Evolutionary conservation across 1,140 invertebrate species (phyloP), one percentile per base, ranked within the genome.

Genomic region (Drosophila rufa): DNA sequence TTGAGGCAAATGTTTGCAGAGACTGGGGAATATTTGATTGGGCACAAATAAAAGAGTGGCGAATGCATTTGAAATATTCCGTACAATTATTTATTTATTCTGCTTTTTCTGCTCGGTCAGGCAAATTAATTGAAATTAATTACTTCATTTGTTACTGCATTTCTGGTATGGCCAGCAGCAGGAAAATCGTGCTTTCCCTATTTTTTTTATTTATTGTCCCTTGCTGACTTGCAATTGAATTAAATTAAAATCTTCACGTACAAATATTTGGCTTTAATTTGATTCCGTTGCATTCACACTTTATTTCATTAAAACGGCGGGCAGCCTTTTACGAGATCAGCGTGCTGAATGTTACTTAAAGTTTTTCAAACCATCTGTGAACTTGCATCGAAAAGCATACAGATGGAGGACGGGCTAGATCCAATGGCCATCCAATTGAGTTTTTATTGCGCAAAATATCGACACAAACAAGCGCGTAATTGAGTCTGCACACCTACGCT

Each of bases 121-220:
- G 66, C 59, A 84, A 80, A 85, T 78, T 85, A 80, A 84, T 80
- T 78, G 74, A 85, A 65, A 80, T 85, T 77, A 80, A 84, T 84
- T 84, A 81, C 82, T 79, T 69, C 65, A 79, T 64, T 82, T 79
- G 56, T 71, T 67, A 48, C 25, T 19, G 55, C 42, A 46, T 68
- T 61, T 46, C 45, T 40, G 45, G 43, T 46, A 60, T 61, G 50
- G 50, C 27, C 69, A 50, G n/a, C 43, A 58, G 68, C 51, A 15
- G 15, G 15, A 4, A 9, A 65, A 48, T 46, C 22, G 67, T 46
- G n/a, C 30, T 67, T 75, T 60, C 65, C 48, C 43, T 19, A 76
- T 60, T 59, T 53, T 53, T 56, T 42, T 12, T 33, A 45, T 60
- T 75, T 25, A 14, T 56, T 59, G 11, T 15, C 48, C 57, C 61